phyloP scores from a whole-genome alignment of 2,797 vertebrate species.

The Adrianichthys oophorus region DNA sequence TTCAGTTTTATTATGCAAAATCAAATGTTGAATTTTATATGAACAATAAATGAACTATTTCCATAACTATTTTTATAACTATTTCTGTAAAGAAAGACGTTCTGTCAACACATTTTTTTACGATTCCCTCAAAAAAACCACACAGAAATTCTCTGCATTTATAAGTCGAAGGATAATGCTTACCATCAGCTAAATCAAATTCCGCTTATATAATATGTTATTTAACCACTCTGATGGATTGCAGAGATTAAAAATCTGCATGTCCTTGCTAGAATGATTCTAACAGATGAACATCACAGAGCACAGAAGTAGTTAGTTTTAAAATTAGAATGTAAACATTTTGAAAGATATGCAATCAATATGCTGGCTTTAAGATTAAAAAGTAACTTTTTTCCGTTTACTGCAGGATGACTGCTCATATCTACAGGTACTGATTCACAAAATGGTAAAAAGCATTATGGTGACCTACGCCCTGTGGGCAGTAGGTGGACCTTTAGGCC shows the following conservation, averaged over 20 bases:
- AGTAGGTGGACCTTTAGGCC: constrained; percentile 78
- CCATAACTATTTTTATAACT: not conserved
- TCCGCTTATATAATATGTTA: constrained; percentile 53
- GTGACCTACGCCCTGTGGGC: constrained; percentile 85
- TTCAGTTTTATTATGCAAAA: constrained; percentile 11
- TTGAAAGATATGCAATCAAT: not conserved
- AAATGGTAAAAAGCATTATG: constrained; percentile 77
- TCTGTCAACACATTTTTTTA: not conserved
- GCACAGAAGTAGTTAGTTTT: not conserved
- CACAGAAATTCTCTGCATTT: not conserved
- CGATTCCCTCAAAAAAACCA: not conserved
- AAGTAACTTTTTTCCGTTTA: not conserved
- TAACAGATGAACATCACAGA: constrained; percentile 18
- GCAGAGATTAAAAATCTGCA: constrained; percentile 39
- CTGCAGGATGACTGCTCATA: constrained; percentile 43
- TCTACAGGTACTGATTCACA: constrained; percentile 25
- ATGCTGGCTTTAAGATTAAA: not conserved
- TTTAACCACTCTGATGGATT: constrained; percentile 34
- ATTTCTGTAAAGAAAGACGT: not conserved
- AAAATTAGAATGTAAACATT: not conserved
- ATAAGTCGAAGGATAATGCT: constrained; percentile 16
- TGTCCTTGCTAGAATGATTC: constrained; percentile 11
- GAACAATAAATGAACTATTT: not conserved
- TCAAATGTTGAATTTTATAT: constrained; percentile 3
- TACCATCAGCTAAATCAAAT: constrained; percentile 35